Percentiles rank a stretch among this genome's conserved stretches.
Evolutionary conservation across 2,113 vertebrate species (phyloP).

Genomic region (Macrotus californicus): DNA sequence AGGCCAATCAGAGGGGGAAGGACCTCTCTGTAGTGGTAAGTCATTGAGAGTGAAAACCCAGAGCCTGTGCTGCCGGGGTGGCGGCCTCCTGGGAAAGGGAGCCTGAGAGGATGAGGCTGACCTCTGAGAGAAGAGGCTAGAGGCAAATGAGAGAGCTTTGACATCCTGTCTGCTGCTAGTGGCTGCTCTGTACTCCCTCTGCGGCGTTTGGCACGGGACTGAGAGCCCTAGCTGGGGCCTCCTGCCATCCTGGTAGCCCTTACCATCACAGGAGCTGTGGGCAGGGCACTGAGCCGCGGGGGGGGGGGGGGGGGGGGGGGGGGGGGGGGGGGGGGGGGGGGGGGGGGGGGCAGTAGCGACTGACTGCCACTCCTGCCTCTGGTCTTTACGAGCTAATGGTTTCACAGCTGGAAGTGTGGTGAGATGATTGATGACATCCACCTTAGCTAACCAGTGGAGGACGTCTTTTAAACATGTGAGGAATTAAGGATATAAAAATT

Average conservation of each 20-base stretch:
- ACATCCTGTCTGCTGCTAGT: not conserved
- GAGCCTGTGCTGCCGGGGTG: not conserved
- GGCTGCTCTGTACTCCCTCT: not conserved
- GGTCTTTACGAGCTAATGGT: not conserved
- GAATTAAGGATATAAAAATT: not conserved
- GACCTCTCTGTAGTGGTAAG: not conserved
- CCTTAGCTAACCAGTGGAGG: not conserved
- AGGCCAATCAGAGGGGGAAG: constrained; percentile 10
- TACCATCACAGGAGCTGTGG: not conserved
- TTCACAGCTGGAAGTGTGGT: not conserved
- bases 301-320: no score
- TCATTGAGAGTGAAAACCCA: not conserved
- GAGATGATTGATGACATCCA: not conserved
- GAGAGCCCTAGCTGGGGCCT: not conserved
- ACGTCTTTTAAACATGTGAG: not conserved
- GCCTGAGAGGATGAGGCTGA: not conserved
- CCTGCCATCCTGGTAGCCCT: not conserved
- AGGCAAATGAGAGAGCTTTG: not conserved
- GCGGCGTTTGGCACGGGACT: not conserved
- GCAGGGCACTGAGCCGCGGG: not conserved
- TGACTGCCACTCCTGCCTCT: not conserved
- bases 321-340: no score
- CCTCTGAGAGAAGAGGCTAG: not conserved
- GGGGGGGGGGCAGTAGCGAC: not conserved
- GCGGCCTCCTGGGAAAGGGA: not conserved